Percentiles rank a stretch among this genome's conserved stretches.
phyloP scores from a whole-genome alignment of 1,140 invertebrate genomes.

The Drosophila lowei region DNA sequence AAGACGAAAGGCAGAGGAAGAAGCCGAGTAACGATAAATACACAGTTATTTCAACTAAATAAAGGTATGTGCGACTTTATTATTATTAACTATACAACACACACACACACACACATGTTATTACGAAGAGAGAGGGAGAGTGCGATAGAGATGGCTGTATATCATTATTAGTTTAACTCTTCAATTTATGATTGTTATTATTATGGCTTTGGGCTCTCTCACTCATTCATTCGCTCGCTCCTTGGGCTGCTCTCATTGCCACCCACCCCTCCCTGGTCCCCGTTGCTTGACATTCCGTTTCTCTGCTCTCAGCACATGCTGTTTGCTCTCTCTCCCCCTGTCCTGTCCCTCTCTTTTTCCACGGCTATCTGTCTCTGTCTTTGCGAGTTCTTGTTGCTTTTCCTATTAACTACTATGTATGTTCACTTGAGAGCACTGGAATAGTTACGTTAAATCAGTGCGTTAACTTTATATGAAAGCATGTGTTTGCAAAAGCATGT shows the following conservation, averaged over 20 bases:
- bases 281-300: constrained; percentile 18
- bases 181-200: constrained; percentile 81
- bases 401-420: constrained; percentile 59
- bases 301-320: background rate
- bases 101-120: constrained; percentile 26
- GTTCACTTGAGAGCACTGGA: constrained; percentile 57
- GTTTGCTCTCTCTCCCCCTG: constrained; percentile 9
- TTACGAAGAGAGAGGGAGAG: constrained; percentile 34
- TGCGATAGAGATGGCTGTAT: constrained; percentile 28
- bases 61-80: constrained; percentile 74
- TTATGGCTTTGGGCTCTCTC: constrained; percentile 39
- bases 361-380: constrained; percentile 1
- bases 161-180: constrained; percentile 80
- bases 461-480: constrained; percentile 49
- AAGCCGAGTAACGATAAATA: constrained; percentile 65
- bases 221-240: constrained; percentile 32
- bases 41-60: constrained; percentile 78
- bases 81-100: constrained; percentile 50
- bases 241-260: constrained; percentile 19
- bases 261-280: constrained; percentile 6
- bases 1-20: constrained; percentile 34
- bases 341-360: constrained; percentile 30
- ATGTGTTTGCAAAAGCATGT: constrained; percentile 32
- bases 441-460: constrained; percentile 80
- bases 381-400: constrained; percentile 55